Evolutionary conservation across 2,113 vertebrate species (phyloP).

Genomic region (Sakesphorus luctuosus): DNA sequence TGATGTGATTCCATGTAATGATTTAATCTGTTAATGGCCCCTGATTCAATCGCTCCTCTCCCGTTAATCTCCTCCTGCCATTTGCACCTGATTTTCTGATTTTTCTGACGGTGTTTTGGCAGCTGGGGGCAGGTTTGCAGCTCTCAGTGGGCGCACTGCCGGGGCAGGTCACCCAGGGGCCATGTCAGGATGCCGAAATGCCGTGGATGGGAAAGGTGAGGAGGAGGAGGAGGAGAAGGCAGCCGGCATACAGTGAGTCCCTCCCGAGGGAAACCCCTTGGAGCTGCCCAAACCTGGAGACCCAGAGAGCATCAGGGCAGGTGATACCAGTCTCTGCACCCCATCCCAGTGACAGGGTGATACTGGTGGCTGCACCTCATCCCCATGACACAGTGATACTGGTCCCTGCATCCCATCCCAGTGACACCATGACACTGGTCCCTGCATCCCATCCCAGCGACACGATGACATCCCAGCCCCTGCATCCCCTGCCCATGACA

Average conservation of each 20-base stretch:
- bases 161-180: background rate
- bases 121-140: background rate
- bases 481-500: background rate
- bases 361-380: background rate
- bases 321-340: background rate
- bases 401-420: background rate
- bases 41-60: constrained; percentile 37
- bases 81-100: constrained; percentile 28
- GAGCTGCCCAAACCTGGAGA: background rate
- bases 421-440: background rate
- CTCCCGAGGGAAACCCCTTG: accelerated
- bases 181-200: background rate
- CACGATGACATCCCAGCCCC: background rate
- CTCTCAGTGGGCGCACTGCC: background rate
- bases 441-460: background rate
- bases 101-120: constrained; percentile 12
- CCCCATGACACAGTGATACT: background rate
- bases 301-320: background rate
- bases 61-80: background rate
- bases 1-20: constrained; percentile 38
- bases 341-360: background rate
- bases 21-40: constrained; percentile 66
- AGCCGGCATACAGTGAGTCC: accelerated
- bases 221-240: background rate
- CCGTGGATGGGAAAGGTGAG: accelerated